phyloP scores from a whole-genome alignment of 1,140 invertebrate species.

The Orius insidiosus region DNA sequence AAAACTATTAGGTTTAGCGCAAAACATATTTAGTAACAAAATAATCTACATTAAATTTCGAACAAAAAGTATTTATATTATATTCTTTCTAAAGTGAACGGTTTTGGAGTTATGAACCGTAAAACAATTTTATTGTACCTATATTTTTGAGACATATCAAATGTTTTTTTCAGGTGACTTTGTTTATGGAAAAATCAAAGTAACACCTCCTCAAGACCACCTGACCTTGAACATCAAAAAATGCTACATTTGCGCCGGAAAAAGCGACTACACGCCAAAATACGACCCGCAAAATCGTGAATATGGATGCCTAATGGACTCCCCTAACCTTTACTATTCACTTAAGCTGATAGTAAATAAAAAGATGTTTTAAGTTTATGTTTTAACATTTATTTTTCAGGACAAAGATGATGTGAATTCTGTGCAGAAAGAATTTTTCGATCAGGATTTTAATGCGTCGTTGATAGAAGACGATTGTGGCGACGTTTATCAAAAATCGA shows the following conservation, averaged over 20 bases:
- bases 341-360: conserved; percentile 7
- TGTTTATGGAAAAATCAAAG: conserved; percentile 4
- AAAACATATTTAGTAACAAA: too few relatives aligned
- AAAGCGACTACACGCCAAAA: conserved; percentile 1
- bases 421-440: not conserved
- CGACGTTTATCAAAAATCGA: not conserved
- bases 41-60: too few relatives aligned
- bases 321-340: conserved; percentile 4
- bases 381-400: not conserved
- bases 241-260: conserved; percentile 10
- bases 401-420: conserved; percentile 2
- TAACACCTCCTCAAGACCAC: conserved; percentile 4
- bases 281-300: conserved; percentile 5
- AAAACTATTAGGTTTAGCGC: too few relatives aligned
- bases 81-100: too few relatives aligned
- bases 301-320: conserved; percentile 9
- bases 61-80: too few relatives aligned
- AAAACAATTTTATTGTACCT: too few relatives aligned
- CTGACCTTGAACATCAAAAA: not conserved
- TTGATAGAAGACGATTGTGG: not conserved
- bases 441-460: not conserved
- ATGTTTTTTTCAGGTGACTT: conserved; percentile 5
- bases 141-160: not conserved
- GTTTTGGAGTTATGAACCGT: too few relatives aligned
- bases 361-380: not conserved